Evolutionary conservation across 2,797 vertebrate species (phyloP), one percentile per base, ranked within the genome.

Genomic region (Ptychobarbus kaznakovi): DNA sequence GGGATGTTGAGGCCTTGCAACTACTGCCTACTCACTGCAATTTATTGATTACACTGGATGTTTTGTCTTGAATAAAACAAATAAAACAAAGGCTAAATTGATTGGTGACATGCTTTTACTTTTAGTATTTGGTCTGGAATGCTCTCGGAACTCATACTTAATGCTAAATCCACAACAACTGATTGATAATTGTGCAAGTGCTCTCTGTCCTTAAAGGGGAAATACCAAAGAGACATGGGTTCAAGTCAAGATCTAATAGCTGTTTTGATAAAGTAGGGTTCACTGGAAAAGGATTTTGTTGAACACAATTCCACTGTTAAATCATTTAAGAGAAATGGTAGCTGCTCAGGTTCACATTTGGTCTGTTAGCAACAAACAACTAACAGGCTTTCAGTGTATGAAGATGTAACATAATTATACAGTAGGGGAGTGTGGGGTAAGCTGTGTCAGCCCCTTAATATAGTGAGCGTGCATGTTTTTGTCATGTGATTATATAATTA

Each of bases 1-100:
- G 35, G 80, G 51, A 65, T 78, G 53, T 22, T 42, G 65, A 49
- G 53, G 44, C 65, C 40, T 61, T 77, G 73, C 40, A 78, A 18
- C 44, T 83, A 51, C 35, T 86, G 51, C 66, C 28, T 35, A 78
- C 56, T 72, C 25, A n/a, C 18, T 73, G 81, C 56, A 74, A 28
- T 82, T 79, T 72, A 69, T 58, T 78, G 53, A 86, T 49, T 44
- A 51, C 3, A 86, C 53, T 63, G 28, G n/a, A 51, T 56, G 58
- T 80, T 83, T 53, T 32, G 61, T 65, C 13, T 65, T 32, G 12
- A 66, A 68, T 38, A 80, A 46, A 11, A 66, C 4, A 49, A 13
- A 65, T n/a, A n/a, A n/a, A n/a, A n/a, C n/a, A n/a, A n/a, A n/a
- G n/a, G n/a, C n/a, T n/a, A n/a, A n/a, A n/a, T n/a, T n/a, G n/a